Percentiles rank a stretch among this genome's conserved stretches.
Conservation (phyloP, 2,113 vertebrate genomes). For the Neoarius graeffei region DNA sequence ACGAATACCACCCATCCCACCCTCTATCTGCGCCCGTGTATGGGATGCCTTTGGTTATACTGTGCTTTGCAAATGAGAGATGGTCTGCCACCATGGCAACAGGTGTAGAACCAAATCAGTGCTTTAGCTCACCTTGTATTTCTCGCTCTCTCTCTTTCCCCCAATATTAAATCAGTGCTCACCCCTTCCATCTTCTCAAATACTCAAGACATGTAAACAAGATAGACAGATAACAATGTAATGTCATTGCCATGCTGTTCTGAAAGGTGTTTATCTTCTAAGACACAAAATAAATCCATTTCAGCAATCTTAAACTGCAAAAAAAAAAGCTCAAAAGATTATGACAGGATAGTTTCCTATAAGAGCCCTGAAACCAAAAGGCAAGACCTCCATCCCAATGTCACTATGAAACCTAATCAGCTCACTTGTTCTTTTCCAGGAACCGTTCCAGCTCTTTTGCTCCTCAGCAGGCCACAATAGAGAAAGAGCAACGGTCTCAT, state of each 20-base stretch:
- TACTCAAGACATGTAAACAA: conserved; percentile 38
- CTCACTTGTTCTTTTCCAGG: background rate
- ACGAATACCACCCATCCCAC: too few relatives aligned
- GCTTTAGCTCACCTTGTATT: conserved; percentile 49
- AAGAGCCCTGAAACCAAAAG: background rate
- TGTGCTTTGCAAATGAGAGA: conserved; percentile 55
- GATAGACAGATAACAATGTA: background rate
- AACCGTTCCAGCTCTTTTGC: background rate
- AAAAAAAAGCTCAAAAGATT: conserved; percentile 3
- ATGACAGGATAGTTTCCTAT: background rate
- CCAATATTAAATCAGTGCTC: conserved; percentile 3
- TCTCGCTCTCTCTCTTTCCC: background rate
- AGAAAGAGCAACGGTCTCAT: conserved; percentile 9
- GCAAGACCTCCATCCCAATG: background rate
- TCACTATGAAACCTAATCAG: conserved; percentile 17
- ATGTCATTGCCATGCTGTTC: background rate
- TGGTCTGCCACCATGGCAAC: conserved; percentile 62
- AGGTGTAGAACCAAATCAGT: conserved; percentile 55
- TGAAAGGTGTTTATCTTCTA: conserved; percentile 22
- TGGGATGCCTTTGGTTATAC: conserved; percentile 52
- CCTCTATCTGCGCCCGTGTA: too few relatives aligned
- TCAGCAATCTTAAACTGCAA: background rate
- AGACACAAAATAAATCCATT: conserved; percentile 5
- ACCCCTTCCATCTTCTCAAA: background rate
- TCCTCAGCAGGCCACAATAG: background rate